Percentiles rank a stretch among this genome's conserved stretches.
These are phyloP conservation scores for Lacanobia wlatinum DNA, from an alignment of 2,888 invertebrate species.

Conservation along the genomic window DNA sequence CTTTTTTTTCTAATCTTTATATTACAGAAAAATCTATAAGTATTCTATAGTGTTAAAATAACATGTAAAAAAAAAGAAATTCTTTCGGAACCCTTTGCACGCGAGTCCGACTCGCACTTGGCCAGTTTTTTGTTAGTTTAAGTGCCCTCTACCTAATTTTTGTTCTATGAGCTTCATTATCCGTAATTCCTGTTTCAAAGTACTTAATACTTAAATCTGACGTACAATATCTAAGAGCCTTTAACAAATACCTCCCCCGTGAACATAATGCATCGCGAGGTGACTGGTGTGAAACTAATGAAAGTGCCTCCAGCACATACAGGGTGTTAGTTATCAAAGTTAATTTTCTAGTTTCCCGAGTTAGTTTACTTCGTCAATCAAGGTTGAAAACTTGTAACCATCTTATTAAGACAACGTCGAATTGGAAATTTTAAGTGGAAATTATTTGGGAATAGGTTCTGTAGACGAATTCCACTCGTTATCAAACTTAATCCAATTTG, in stretches of 20 bases:
- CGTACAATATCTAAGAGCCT: neutral
- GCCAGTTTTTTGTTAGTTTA: too few species aligned
- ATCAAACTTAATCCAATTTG: slow-evolving; percentile 73
- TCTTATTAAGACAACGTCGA: slow-evolving; percentile 65
- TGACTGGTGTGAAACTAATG: slow-evolving; percentile 72
- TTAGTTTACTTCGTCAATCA: slow-evolving; percentile 83
- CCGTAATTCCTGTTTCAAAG: neutral
- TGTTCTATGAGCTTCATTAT: neutral
- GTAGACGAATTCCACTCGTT: slow-evolving; percentile 66
- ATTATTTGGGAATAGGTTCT: slow-evolving; percentile 63
- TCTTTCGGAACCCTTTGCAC: too few species aligned
- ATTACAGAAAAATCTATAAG: too few species aligned
- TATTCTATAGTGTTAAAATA: too few species aligned
- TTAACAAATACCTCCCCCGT: neutral
- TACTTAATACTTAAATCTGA: neutral
- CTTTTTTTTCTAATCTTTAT: too few species aligned
- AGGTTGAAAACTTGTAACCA: slow-evolving; percentile 72
- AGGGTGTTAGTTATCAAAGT: slow-evolving; percentile 82
- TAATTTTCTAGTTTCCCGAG: slow-evolving; percentile 83
- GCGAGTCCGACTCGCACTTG: too few species aligned
- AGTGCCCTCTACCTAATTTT: neutral
- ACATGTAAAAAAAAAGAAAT: too few species aligned
- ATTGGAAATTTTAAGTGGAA: slow-evolving; percentile 66
- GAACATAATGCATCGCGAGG: slow-evolving; percentile 42
- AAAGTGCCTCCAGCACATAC: slow-evolving; percentile 70